These are phyloP conservation scores for Amphipoea oculea DNA, from an alignment of 2,888 invertebrate species.

Conservation along the genomic window DNA sequence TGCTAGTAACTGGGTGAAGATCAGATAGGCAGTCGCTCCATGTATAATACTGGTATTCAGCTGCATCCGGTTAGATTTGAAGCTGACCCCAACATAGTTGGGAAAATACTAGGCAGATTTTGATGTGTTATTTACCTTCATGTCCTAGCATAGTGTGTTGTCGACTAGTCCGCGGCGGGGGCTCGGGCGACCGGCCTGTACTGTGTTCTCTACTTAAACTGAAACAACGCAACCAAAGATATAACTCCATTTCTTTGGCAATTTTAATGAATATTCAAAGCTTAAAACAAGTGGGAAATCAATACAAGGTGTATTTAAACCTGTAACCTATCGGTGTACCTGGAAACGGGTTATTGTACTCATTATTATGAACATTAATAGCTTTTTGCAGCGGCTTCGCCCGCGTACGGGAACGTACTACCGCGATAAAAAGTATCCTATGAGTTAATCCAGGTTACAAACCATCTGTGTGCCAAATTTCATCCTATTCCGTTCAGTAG, in stretches of 20 bases:
- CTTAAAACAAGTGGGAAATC: not conserved
- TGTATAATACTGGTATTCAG: too few relatives aligned
- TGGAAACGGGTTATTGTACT: not conserved
- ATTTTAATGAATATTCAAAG: not conserved
- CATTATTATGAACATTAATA: not conserved
- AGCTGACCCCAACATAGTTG: too few relatives aligned
- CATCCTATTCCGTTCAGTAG: too few relatives aligned
- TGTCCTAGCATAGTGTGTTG: conserved; percentile 78
- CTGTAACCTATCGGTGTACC: not conserved
- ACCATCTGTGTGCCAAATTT: too few relatives aligned
- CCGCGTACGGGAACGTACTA: too few relatives aligned
- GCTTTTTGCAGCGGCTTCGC: too few relatives aligned
- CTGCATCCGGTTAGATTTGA: too few relatives aligned
- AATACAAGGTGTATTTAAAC: not conserved
- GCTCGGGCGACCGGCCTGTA: conserved; percentile 87
- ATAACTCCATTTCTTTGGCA: not conserved
- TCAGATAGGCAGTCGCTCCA: too few relatives aligned
- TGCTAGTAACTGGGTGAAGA: too few relatives aligned
- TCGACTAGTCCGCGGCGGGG: conserved; percentile 82
- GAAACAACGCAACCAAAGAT: conserved; percentile 48
- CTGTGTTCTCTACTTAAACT: conserved; percentile 89
- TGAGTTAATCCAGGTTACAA: too few relatives aligned
- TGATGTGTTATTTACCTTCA: conserved; percentile 71
- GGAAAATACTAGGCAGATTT: too few relatives aligned
- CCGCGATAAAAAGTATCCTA: too few relatives aligned